Percentiles rank a stretch among this genome's conserved stretches.
Evolutionary conservation across 1,140 invertebrate genomes (phyloP).

Genomic region (Lineus longissimus): DNA sequence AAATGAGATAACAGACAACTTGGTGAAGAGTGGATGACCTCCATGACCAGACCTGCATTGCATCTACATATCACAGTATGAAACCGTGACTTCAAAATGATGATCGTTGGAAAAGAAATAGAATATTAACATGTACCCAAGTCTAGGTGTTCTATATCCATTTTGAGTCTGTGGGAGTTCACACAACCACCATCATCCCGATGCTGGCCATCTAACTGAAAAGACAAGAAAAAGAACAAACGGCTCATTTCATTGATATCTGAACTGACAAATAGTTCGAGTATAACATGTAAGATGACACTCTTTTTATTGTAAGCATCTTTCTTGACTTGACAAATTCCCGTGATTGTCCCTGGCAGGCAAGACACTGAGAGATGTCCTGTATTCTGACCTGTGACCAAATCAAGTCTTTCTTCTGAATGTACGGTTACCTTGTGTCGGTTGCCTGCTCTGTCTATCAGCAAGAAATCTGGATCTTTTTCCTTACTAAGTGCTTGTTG

Average conservation of each 20-base stretch:
- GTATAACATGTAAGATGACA: too few species aligned
- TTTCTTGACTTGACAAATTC: too few species aligned
- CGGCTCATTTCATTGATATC: background rate
- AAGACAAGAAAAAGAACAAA: slow-evolving; percentile 9
- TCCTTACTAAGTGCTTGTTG: slow-evolving; percentile 59
- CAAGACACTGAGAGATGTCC: too few species aligned
- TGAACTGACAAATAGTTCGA: too few species aligned
- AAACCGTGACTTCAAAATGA: too few species aligned
- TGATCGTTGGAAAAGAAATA: slow-evolving; percentile 6
- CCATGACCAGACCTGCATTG: too few species aligned
- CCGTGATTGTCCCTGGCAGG: too few species aligned
- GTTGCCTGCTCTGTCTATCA: slow-evolving; percentile 72
- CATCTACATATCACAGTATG: too few species aligned
- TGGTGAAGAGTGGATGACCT: too few species aligned
- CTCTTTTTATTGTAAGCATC: too few species aligned
- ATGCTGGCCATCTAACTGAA: slow-evolving; percentile 34
- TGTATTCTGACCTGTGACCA: too few species aligned
- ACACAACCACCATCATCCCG: slow-evolving; percentile 31
- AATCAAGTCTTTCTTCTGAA: background rate
- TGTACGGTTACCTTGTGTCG: slow-evolving; percentile 66
- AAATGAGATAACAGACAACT: too few species aligned
- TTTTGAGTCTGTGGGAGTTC: slow-evolving; percentile 48
- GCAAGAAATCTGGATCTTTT: slow-evolving; percentile 60
- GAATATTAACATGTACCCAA: slow-evolving; percentile 50
- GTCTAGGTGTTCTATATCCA: slow-evolving; percentile 57